phyloP scores from a whole-genome alignment of 2,888 invertebrate genomes.

The Drosophila acutilabella region DNA sequence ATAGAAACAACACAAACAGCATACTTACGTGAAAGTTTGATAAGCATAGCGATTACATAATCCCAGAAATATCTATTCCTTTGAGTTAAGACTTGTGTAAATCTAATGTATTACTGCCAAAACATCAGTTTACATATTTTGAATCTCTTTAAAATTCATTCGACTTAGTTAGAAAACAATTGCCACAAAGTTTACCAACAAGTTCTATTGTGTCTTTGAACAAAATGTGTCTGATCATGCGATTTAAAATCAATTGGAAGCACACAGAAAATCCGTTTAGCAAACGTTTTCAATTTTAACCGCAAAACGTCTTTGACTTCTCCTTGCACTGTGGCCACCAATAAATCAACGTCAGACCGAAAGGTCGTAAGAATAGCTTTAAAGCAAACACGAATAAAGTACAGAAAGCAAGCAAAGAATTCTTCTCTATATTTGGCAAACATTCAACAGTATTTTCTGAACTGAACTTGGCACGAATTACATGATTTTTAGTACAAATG shows the following conservation, averaged over 20 bases:
- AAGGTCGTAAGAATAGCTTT: neutral
- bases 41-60: neutral
- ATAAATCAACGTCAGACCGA: slow-evolving; percentile 2
- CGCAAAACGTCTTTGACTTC: slow-evolving; percentile 7
- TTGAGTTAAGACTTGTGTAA: too few relatives aligned
- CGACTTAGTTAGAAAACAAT: too few relatives aligned
- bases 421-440: slow-evolving; percentile 6
- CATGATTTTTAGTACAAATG: neutral
- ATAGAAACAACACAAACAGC: neutral
- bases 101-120: too few relatives aligned
- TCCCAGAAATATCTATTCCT: neutral
- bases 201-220: too few relatives aligned
- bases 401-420: neutral
- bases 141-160: too few relatives aligned
- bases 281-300: slow-evolving; percentile 7
- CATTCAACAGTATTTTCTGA: neutral
- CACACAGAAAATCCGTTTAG: slow-evolving; percentile 25
- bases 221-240: slow-evolving; percentile 10
- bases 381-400: neutral
- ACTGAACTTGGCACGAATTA: neutral
- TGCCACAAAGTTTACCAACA: too few relatives aligned
- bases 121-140: too few relatives aligned
- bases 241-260: slow-evolving; percentile 21
- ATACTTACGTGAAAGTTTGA: neutral
- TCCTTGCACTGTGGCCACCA: neutral